A percentile compares a stretch with the other conserved stretches of the same genome.
Conservation (phyloP, 2,113 vertebrate species). For the Oreotrochilus melanogaster region DNA sequence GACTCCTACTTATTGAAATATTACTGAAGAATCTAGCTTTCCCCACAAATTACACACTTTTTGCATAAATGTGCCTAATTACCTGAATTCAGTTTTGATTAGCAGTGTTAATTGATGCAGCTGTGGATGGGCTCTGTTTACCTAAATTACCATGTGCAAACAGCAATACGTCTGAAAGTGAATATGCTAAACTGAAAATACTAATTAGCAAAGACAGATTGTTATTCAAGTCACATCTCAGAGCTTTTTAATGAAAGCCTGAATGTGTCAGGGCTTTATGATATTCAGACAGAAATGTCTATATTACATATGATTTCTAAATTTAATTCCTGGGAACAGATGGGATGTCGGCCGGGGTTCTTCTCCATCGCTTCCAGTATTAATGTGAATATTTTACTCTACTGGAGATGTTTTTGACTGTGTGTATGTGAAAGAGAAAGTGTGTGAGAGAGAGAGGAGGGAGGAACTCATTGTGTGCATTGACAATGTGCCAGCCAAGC, state of each 20-base stretch:
- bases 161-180: constrained; percentile 87
- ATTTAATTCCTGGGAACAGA: constrained; percentile 84
- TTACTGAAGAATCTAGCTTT: constrained; percentile 81
- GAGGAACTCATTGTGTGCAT: constrained; percentile 33
- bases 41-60: constrained; percentile 83
- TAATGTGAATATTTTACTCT: constrained; percentile 75
- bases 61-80: constrained; percentile 90
- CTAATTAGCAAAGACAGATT: constrained; percentile 88
- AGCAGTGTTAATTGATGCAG: constrained; percentile 91
- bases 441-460: background rate
- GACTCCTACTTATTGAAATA: constrained; percentile 80
- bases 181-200: constrained; percentile 89
- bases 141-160: constrained; percentile 90
- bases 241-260: constrained; percentile 85
- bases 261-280: constrained; percentile 82
- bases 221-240: constrained; percentile 86
- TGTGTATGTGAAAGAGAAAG: background rate
- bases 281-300: constrained; percentile 85
- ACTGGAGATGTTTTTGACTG: constrained; percentile 40
- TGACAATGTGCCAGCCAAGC: constrained; percentile 41
- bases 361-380: constrained; percentile 73
- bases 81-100: constrained; percentile 91
- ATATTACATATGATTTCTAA: constrained; percentile 86
- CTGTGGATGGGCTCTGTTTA: constrained; percentile 88
- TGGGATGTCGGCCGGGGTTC: constrained; percentile 76